phyloP scores from a whole-genome alignment of 2,888 invertebrate species.

The Oscheius sp. region DNA sequence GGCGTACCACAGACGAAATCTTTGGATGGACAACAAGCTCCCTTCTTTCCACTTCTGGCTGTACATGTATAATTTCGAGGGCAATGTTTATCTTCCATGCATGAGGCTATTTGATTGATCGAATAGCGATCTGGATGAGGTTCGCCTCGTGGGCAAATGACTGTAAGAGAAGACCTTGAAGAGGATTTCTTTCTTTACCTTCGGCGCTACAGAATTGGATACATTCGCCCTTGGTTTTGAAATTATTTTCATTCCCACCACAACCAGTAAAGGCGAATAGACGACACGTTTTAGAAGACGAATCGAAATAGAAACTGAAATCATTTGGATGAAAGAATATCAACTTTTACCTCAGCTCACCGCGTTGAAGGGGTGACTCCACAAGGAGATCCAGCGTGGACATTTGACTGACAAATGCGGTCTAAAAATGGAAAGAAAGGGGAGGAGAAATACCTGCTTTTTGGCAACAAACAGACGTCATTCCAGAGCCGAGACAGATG shows the following conservation, averaged over 20 bases:
- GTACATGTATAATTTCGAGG: slow-evolving; percentile 58
- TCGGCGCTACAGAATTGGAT: slow-evolving; percentile 54
- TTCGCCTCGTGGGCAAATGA: slow-evolving; percentile 55
- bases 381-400: slow-evolving; percentile 51
- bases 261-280: slow-evolving; percentile 50
- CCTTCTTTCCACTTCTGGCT: slow-evolving; percentile 36
- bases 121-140: slow-evolving; percentile 58
- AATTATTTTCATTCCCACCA: slow-evolving; percentile 51
- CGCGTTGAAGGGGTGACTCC: slow-evolving; percentile 52
- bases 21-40: slow-evolving; percentile 54
- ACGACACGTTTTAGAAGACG: slow-evolving; percentile 45
- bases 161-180: too few relatives aligned
- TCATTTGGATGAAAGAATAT: slow-evolving; percentile 13
- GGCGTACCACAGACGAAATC: slow-evolving; percentile 55
- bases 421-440: slow-evolving; percentile 33
- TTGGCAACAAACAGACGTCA: slow-evolving; percentile 56
- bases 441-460: slow-evolving; percentile 45
- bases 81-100: slow-evolving; percentile 52
- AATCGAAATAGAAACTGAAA: slow-evolving; percentile 54
- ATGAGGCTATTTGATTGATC: slow-evolving; percentile 50
- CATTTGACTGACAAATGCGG: slow-evolving; percentile 51
- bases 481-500: slow-evolving; percentile 53
- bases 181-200: too few relatives aligned
- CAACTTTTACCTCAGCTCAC: too few relatives aligned
- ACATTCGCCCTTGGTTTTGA: slow-evolving; percentile 58